phyloP scores from a whole-genome alignment of 2,888 invertebrate genomes.

The Abrostola tripartita region DNA sequence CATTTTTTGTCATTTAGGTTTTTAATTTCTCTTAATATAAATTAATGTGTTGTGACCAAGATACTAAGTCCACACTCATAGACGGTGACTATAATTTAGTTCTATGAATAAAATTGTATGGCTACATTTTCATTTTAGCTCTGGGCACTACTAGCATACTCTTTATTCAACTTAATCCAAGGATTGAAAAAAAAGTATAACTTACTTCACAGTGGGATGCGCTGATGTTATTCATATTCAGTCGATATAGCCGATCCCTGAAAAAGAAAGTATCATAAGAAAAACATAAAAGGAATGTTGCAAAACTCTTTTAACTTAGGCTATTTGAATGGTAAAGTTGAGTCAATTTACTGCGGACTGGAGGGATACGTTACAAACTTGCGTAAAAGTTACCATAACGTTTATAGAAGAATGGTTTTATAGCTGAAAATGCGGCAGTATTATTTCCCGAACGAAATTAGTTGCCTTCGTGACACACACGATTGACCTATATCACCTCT shows the following conservation, averaged over 20 bases:
- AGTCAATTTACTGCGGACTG: constrained; percentile 60
- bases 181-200: constrained; percentile 46
- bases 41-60: no score
- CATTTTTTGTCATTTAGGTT: background rate
- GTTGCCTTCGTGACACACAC: constrained; percentile 77
- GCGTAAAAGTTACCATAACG: constrained; percentile 72
- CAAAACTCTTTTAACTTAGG: constrained; percentile 67
- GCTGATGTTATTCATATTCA: constrained; percentile 95
- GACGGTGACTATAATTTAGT: no score
- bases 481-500: constrained; percentile 77
- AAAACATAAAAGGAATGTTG: constrained; percentile 57
- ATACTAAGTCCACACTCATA: no score
- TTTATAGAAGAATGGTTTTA: constrained; percentile 80
- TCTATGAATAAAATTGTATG: no score
- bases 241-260: constrained; percentile 95
- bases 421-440: constrained; percentile 74
- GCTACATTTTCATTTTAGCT: no score
- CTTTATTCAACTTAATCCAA: background rate
- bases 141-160: background rate
- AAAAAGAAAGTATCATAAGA: constrained; percentile 77
- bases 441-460: constrained; percentile 68
- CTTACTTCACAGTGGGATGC: constrained; percentile 94
- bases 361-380: constrained; percentile 70
- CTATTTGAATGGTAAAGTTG: constrained; percentile 67
- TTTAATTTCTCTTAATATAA: no score